phyloP scores from a whole-genome alignment of 2,888 invertebrate genomes.

The Tachystola acroxantha region DNA sequence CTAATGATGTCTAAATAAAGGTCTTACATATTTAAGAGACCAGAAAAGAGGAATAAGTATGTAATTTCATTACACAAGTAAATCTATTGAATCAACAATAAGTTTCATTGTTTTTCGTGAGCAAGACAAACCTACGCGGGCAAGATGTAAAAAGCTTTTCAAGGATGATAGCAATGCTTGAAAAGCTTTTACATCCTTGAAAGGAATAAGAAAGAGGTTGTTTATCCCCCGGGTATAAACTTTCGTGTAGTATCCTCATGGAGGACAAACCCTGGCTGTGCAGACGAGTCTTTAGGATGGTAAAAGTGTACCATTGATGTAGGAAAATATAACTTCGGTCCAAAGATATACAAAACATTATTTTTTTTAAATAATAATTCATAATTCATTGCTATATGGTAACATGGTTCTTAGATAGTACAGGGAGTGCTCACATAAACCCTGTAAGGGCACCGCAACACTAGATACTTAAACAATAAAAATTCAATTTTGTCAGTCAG shows the following conservation, averaged over 20 bases:
- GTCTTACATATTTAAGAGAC: too few species aligned
- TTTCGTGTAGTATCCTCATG: conserved; percentile 28
- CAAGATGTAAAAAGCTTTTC: conserved; percentile 20
- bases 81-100: conserved; percentile 14
- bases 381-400: too few species aligned
- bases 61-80: conserved; percentile 4
- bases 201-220: conserved; percentile 31
- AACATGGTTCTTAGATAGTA: too few species aligned
- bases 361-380: too few species aligned
- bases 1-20: too few species aligned
- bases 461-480: too few species aligned
- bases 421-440: too few species aligned
- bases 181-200: conserved; percentile 31
- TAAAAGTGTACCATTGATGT: conserved; percentile 13
- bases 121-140: conserved; percentile 17
- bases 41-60: too few species aligned
- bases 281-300: conserved; percentile 12
- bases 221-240: conserved; percentile 30
- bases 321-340: too few species aligned
- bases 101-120: conserved; percentile 20
- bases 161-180: conserved; percentile 26
- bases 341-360: too few species aligned
- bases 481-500: too few species aligned
- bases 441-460: too few species aligned
- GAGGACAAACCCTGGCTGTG: conserved; percentile 21